Base-by-base conservation (phyloP, 2,113 vertebrate genomes). In the Malurus melanocephalus region DNA sequence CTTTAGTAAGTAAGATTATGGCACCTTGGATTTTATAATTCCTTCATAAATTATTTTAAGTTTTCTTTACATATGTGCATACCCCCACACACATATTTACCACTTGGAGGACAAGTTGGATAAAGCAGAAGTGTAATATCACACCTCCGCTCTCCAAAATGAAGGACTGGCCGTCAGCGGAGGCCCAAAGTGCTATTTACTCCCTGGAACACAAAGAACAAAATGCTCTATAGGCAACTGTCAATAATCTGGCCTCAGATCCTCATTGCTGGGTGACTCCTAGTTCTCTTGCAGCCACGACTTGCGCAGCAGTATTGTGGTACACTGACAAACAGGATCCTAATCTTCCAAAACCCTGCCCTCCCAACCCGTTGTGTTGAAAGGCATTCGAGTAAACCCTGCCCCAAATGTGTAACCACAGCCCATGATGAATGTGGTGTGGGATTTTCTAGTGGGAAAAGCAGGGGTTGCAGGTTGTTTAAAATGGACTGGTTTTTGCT, bases 31-130 rank as follows among this genome's bases (percentile, higher is more conserved):
- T 91, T 92, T 85, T 89, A 16, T 60, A 92, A 83, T 89, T 88
- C 46, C 74, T 94, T 92, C 74, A 86, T 90, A 93, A 92, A 95
- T 92, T 93, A 94, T 94, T 96, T 95, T 94, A 92, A 93, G 92
- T 81, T 92, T 93, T 88, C 93, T 88, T 94, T 95, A 87, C 88
- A 92, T 95, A 91, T 95, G 90, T 92, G 92, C 88, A 88, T 92
- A 90, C 95, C 86, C 95, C 17, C 90, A 92, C 85, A 87, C 85
- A 86, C 80, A 86, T 88, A 91, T 94, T 95, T 95, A 88, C 85
- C 52, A 78, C 80, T 94, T 88, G 65, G 91, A 92, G 82, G 82
- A 94, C 76, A 94, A 92, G 57, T 38, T 91, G 73, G 61, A 88
- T 89, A 95, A 89, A 74, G 65, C 78, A 83, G 76, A 92, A 87